Evolutionary conservation across 2,888 invertebrate species (phyloP).

Genomic region (Harpalus rubripes): DNA sequence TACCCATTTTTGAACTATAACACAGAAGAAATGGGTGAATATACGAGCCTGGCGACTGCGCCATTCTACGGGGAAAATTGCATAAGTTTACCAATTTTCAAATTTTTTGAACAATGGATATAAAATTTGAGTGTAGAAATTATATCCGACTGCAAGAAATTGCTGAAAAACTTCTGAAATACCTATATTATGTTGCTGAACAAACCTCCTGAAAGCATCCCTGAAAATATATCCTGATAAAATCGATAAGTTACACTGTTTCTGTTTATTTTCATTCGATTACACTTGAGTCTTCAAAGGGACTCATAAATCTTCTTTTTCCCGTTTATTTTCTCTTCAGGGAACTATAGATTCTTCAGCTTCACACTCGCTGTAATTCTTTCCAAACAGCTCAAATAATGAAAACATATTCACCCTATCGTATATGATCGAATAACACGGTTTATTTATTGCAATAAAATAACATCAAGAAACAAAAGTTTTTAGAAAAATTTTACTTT

Average conservation of each 20-base stretch:
- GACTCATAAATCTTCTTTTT: not conserved
- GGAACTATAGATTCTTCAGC: not conserved
- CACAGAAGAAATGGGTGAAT: too few species aligned
- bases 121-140: too few species aligned
- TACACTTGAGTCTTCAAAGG: slow-evolving; percentile 6
- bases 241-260: slow-evolving; percentile 13
- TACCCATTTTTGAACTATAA: too few species aligned
- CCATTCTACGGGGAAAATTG: too few species aligned
- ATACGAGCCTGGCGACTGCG: too few species aligned
- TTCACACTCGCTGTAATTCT: not conserved
- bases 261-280: slow-evolving; percentile 37
- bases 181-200: not conserved
- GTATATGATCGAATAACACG: not conserved
- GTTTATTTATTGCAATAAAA: not conserved
- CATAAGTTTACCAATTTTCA: too few species aligned
- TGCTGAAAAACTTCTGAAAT: not conserved
- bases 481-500: too few species aligned
- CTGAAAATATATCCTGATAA: not conserved
- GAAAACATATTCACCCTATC: not conserved
- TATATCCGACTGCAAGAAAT: too few species aligned
- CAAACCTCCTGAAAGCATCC: not conserved
- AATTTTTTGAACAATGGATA: too few species aligned
- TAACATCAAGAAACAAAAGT: not conserved
- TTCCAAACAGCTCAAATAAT: not conserved
- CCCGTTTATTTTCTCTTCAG: not conserved